Base-by-base conservation (phyloP, 1,140 invertebrate genomes). In the Mycetomoellerius zeteki region DNA sequence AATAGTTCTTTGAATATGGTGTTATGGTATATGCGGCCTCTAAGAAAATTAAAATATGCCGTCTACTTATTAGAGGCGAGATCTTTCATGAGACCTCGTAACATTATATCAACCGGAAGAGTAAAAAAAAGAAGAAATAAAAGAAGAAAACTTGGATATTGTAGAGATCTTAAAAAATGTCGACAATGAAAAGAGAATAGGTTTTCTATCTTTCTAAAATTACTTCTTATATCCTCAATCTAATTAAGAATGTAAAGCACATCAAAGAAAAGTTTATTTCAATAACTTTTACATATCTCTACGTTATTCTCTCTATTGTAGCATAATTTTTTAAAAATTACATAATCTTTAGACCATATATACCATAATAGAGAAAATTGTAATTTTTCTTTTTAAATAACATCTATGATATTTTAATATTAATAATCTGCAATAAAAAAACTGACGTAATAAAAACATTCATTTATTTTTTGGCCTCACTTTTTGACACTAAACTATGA, bases 391-490 rank as follows among this genome's bases (percentile, higher is more conserved):
- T 85, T 91, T 90, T 86, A 69, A 69, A 91, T 92, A 94, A 94
- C 91, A 90, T 92, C 88, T 93, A 93, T 93, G 91, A 90, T 93
- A 90, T 86, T 92, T 94, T 89, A 86, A 91, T 91, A 90, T 90
- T 92, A 88, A 86, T 92, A 91, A 87, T 92, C 80, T 93, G 76
- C 86, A 90, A 92, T 93, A 94, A 92, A 95, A 95, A 84, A 94
- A 94, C 89, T 93, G 92, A 94, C 89, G 89, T 93, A 92, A 91
- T 94, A 92, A 94, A 94, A 94, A 93, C 88, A 91, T 88, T 92
- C 86, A 85, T 92, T 90, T 90, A 85, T 89, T 93, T 93, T 94
- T 94, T 95, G 94, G 94, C 94, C 94, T 94, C 93, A 90, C 75
- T 88, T 93, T 90, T 91, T 89, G 72, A 91, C 90, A 93, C 72